Evolutionary conservation across 2,113 vertebrate species (phyloP), one percentile per base, ranked within the genome.

Genomic region (Tyrannus savana): DNA sequence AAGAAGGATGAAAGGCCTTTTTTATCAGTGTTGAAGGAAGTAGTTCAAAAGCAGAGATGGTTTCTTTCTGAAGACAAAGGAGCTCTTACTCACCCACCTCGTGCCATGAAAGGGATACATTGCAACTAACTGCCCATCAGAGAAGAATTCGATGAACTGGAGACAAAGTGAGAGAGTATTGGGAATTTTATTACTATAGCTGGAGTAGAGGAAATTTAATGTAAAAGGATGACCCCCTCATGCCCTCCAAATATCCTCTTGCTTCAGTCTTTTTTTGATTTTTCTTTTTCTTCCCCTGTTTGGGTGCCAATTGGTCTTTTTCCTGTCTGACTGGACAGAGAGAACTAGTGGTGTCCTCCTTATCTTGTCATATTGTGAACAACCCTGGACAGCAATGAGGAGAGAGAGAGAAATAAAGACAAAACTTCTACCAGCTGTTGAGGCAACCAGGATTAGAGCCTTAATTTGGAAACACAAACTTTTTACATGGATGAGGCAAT

Each of bases 31-130:
- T 90, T 95, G 94, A 96, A 96, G 87, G 87, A 97, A 95, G 97
- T 95, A 84, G 90, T 96, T 97, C 95, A 95, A 96, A 97, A 94
- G 87, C 53, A 84, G 90, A 58, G 76, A 94, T 86, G 84, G 81
- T 80, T 93, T 96, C 94, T 92, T 97, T 98, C 95, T 82, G 93
- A 97, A 97, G 97, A 97, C 96, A 97, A 95, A 88, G 90, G 63
- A 75, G 42, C 28, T 93, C 62, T 96, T 96, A 91, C 53, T 92
- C 69, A 91, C 87, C 85, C 74, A 63, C 64, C 72, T 81, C 12
- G 41, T 27, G 19, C 86, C 80, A 17, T 77, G 90, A 96, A 97
- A 97, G 81, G 58, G 92, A 96, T 94, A 67, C 33, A 87, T 97
- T 95, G 94, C 93, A 44, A 74, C 81, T 73, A 87, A 92, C 77